phyloP scores from a whole-genome alignment of 2,888 invertebrate genomes.

The Megamerina dolium region DNA sequence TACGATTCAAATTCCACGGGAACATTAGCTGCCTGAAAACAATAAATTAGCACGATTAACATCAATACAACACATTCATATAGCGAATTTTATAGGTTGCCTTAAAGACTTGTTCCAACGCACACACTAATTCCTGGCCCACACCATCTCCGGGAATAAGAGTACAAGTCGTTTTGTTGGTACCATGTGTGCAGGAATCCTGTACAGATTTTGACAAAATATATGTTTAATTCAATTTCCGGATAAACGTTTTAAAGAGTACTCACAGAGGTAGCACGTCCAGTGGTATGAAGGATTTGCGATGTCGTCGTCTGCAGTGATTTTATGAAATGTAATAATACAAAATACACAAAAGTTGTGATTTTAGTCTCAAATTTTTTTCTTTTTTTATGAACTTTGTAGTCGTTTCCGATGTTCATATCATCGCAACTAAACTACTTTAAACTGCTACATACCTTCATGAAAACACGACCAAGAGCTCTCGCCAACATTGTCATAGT shows the following conservation, averaged over 20 bases:
- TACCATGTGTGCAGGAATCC: slow-evolving; percentile 28
- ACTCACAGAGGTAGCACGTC: slow-evolving; percentile 23
- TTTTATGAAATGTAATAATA: slow-evolving; percentile 5
- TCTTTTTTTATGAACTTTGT: slow-evolving; percentile 10
- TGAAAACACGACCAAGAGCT: slow-evolving; percentile 36
- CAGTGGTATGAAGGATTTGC: slow-evolving; percentile 38
- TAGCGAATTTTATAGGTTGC: slow-evolving; percentile 37
- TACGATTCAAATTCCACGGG: slow-evolving; percentile 96
- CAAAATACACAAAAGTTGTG: slow-evolving; percentile 19
- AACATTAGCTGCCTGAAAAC: slow-evolving; percentile 70
- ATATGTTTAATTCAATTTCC: slow-evolving; percentile 5
- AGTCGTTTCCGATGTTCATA: slow-evolving; percentile 34
- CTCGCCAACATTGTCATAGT: slow-evolving; percentile 45
- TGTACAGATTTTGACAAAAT: slow-evolving; percentile 8
- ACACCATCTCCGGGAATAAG: slow-evolving; percentile 98
- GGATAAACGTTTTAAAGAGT: neutral
- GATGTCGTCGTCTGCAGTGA: slow-evolving; percentile 31
- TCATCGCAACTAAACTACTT: slow-evolving; percentile 26
- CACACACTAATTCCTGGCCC: slow-evolving; percentile 89
- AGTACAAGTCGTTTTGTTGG: slow-evolving; percentile 70
- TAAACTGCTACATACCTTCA: slow-evolving; percentile 36
- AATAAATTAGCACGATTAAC: too few species aligned
- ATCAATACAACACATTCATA: neutral
- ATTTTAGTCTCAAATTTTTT: slow-evolving; percentile 42
- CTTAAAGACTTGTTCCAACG: slow-evolving; percentile 88